Base-by-base conservation (phyloP, 2,888 invertebrate species). In the Anthophora plumipes region DNA sequence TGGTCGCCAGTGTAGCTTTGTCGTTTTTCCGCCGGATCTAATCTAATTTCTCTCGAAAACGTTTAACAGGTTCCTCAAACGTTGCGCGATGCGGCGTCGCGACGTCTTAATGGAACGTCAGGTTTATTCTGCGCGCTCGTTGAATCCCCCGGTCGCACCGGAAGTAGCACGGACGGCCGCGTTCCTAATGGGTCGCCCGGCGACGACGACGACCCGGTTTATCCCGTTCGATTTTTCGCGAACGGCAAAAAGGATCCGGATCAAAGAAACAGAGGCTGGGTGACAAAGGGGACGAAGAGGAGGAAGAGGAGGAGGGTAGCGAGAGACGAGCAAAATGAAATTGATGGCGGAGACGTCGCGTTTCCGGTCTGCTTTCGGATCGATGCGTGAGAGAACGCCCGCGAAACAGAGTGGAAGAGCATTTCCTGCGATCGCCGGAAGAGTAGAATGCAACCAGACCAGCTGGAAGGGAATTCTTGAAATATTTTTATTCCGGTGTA, bases 41-140 rank as follows among this genome's bases (percentile, higher is more conserved):
- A 66, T 66, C 57, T 55, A 73, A 77, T 52, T 66, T 46, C 73
- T 8, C 57, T 25, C 0, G 60, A 59, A 52, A 60, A 54, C 66
- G 74, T 54, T 77, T 48, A 73, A 77, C 66, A 60, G 73, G 46
- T 52, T 54, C 43, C 57, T 54, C 50, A 72, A 59, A 59, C 39
- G 71, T 41, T 41, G 37, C 57, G 64, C 17, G 25, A 12, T 41
- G 50, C 63, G 63, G 39, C 71, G 76, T 68, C 73, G 63, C 66
- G 77, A 77, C 77, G 54, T 77, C 74, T 77, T 77, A 77, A 77
- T 77, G 77, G 77, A 73, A 66, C 77, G 77, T 77, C 77, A 73
- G 66, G 66, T 77, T 77, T 77, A 61, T 60, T 77, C 77, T 12
- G 46, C 60, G 39, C 66, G 48, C 39, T n/a, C 14, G 63, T 1